Conservation (phyloP, 1,140 invertebrate genomes). For the Antheraea mylitta region DNA sequence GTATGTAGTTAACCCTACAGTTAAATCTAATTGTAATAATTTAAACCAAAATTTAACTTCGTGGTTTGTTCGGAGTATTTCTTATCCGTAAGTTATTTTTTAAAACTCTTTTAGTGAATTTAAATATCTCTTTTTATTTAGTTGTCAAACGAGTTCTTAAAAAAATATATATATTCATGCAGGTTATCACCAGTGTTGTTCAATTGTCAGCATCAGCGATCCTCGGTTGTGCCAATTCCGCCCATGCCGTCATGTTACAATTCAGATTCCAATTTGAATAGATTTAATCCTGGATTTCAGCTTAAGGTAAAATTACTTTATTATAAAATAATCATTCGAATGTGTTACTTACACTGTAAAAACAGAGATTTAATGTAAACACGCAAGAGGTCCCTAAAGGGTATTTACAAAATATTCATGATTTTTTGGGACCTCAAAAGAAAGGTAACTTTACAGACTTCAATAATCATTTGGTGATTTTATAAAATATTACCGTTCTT, state of each 20-base stretch:
- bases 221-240: not conserved
- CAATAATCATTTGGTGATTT: no score
- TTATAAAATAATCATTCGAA: not conserved
- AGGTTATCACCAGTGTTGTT: not conserved
- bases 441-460: no score
- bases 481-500: no score
- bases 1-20: slow-evolving; percentile 5
- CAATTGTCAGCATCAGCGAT: not conserved
- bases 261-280: not conserved
- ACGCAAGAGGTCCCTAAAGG: no score
- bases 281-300: not conserved
- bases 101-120: no score
- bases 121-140: not conserved
- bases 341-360: no score
- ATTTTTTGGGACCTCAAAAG: no score
- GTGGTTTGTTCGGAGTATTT: slow-evolving; percentile 52
- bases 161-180: not conserved
- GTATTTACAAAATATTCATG: no score
- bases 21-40: slow-evolving; percentile 17
- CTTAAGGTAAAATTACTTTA: not conserved
- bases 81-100: slow-evolving; percentile 36
- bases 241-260: not conserved
- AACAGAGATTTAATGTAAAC: no score
- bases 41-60: slow-evolving; percentile 20
- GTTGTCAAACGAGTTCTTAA: not conserved